Percentiles rank a stretch among this genome's conserved stretches.
Conservation (phyloP, 1,140 invertebrate species). For the Campoletis sonorensis region DNA sequence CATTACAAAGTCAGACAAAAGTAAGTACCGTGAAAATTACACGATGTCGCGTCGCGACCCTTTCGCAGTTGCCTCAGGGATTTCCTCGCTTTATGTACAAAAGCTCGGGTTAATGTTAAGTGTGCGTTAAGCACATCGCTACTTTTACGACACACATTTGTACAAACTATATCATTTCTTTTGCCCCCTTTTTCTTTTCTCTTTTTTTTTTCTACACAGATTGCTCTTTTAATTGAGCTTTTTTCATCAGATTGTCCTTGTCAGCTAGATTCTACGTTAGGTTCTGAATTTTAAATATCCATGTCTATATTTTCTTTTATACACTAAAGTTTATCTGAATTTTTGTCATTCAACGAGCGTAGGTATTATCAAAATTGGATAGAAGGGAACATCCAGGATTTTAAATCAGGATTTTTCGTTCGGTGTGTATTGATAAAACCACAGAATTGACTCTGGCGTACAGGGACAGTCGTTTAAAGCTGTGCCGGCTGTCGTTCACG, state of each 20-base stretch:
- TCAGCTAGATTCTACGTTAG: too few species aligned
- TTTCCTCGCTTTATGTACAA: neutral
- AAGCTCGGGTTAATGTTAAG: conserved; percentile 7
- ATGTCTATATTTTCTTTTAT: too few species aligned
- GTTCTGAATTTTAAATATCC: too few species aligned
- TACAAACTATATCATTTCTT: neutral
- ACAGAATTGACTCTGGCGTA: neutral
- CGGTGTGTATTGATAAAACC: neutral
- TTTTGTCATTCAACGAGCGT: too few species aligned
- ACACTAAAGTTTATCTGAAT: too few species aligned
- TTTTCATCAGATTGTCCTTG: too few species aligned
- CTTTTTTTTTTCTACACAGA: too few species aligned
- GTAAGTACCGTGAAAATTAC: conserved; percentile 17
- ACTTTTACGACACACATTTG: neutral
- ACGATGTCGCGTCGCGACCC: conserved; percentile 1
- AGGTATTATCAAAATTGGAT: too few species aligned
- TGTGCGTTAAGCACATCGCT: conserved; percentile 10
- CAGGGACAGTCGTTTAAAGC: neutral
- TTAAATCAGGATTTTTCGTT: neutral
- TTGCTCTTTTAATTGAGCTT: too few species aligned
- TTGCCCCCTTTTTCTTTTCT: too few species aligned
- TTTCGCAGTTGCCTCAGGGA: conserved; percentile 4
- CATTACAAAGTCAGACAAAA: conserved; percentile 14
- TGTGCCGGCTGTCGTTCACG: neutral
- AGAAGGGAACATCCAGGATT: too few species aligned